Evolutionary conservation across 2,113 vertebrate genomes (phyloP).

Genomic region (Pteropus alecto): DNA sequence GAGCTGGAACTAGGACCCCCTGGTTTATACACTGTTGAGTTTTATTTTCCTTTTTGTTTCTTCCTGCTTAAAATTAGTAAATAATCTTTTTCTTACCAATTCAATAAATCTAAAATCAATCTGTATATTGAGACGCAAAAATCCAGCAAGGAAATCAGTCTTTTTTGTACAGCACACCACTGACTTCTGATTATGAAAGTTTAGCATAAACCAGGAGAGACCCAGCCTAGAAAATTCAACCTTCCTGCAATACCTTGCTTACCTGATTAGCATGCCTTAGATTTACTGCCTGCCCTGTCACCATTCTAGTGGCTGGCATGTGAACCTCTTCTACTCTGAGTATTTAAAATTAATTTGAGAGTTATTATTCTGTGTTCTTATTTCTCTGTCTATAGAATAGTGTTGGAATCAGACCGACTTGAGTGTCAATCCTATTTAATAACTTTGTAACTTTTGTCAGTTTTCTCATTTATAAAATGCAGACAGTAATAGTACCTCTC

Average conservation of each 20-base stretch:
- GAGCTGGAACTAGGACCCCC: not conserved
- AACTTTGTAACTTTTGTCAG: not conserved
- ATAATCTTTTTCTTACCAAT: not conserved
- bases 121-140: not conserved
- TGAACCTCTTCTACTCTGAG: not conserved
- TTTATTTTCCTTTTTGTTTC: not conserved
- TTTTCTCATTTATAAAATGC: not conserved
- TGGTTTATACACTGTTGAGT: not conserved
- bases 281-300: not conserved
- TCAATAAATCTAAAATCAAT: not conserved
- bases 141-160: not conserved
- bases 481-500: not conserved
- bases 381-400: not conserved
- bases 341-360: conserved; percentile 13
- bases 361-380: not conserved
- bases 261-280: not conserved
- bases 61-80: not conserved
- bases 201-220: not conserved
- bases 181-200: not conserved
- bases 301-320: not conserved
- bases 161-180: not conserved
- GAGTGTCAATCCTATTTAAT: not conserved
- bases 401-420: not conserved
- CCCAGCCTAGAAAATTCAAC: not conserved
- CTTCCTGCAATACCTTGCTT: not conserved